Evolutionary conservation across 2,797 vertebrate species (phyloP), one percentile per base, ranked within the genome.

Genomic region (Borostomias antarcticus): DNA sequence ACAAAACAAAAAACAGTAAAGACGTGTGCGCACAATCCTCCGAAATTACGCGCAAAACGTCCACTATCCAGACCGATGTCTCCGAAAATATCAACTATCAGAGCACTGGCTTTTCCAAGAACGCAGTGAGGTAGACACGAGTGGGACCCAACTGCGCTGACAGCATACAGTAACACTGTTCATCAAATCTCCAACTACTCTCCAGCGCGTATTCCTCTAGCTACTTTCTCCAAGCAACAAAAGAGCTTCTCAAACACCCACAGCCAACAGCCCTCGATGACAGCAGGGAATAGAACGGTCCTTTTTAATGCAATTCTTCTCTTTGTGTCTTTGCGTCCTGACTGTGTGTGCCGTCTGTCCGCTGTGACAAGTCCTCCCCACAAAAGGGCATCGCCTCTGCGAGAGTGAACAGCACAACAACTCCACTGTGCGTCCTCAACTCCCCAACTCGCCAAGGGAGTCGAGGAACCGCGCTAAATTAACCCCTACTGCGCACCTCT

Each of bases 311-410:
- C 79, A 84, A 30, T 57, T 53, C 35, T 53, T 70, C 74, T 83
- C 84, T 87, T 86, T 89, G 83, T 83, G 78, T 87, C 80, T 62
- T 57, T 69, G 82, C 70, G 83, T 85, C 84, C 82, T 71, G 64
- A 66, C 26, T 83, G 83, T 84, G 86, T 90, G 87, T 77, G 87
- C 77, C 70, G 88, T 83, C 82, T 88, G 91, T 89, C 84, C 82
- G 82, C 85, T 85, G 71, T 79, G 76, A 79, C 79, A 84, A 87
- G 86, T 87, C 79, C 73, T 40, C 84, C 74, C 83, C 77, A 85
- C 87, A 87, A 91, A 91, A 90, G 91, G 86, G 86, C 87, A 90
- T 91, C 89, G 89, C 85, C 89, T 89, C 84, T 79, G 87, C 85
- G 74, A 77, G 86, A 85, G 79, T 67, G 78, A 75, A 75, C 81